A percentile compares a stretch with the other conserved stretches of the same genome.
Conservation (phyloP, 2,113 vertebrate genomes). For the Pseudorectes ferrugineus region DNA sequence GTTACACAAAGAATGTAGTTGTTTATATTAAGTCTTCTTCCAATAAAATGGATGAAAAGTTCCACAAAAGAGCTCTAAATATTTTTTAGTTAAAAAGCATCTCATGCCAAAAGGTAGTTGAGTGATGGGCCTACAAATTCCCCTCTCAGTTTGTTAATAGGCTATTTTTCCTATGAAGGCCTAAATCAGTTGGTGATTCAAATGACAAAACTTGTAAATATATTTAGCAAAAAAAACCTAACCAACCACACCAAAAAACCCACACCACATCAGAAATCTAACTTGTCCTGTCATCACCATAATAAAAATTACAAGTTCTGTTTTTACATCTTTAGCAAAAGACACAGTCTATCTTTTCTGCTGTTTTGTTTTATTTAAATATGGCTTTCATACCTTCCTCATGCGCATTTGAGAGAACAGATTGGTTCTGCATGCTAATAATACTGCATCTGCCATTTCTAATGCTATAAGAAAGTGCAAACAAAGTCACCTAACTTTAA, state of each 20-base stretch:
- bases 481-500: not conserved
- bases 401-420: not conserved
- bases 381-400: not conserved
- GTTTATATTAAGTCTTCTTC: not conserved
- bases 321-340: not conserved
- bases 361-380: not conserved
- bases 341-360: not conserved
- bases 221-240: not conserved
- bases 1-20: not conserved
- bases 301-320: not conserved
- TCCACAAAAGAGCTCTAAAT: not conserved
- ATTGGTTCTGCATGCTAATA: not conserved
- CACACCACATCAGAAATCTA: not conserved
- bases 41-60: not conserved
- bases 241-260: not conserved
- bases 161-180: not conserved
- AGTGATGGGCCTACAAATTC: not conserved
- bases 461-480: not conserved
- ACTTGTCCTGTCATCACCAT: not conserved
- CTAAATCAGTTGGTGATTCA: not conserved
- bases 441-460: not conserved
- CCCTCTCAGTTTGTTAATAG: not conserved
- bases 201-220: not conserved
- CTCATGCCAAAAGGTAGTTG: not conserved
- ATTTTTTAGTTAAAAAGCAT: not conserved